These are phyloP conservation scores for Paradisaea rubra DNA, from an alignment of 2,113 vertebrate genomes.

Conservation along the genomic window DNA sequence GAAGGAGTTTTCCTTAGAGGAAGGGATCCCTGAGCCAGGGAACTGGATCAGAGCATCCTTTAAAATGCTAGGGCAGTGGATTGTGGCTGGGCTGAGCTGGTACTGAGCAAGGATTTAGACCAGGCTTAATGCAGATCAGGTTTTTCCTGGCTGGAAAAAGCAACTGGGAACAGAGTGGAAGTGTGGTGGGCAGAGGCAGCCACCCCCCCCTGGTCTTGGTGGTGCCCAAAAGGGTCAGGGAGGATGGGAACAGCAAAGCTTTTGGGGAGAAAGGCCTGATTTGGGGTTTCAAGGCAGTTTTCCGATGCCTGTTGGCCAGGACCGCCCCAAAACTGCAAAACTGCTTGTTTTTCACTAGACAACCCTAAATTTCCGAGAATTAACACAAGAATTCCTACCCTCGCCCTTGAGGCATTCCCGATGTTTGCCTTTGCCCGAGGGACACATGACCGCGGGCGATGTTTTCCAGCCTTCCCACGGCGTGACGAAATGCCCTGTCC, in stretches of 20 bases:
- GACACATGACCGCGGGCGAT: neutral
- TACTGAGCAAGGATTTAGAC: neutral
- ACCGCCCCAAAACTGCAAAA: neutral
- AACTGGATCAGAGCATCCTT: neutral
- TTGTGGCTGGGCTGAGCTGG: neutral
- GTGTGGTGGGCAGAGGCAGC: neutral
- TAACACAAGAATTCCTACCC: neutral
- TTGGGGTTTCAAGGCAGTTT: neutral
- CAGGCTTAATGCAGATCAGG: neutral
- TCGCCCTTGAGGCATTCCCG: neutral
- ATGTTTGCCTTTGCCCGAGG: neutral
- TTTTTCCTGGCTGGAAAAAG: neutral
- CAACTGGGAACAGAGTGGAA: neutral
- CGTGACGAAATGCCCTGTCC: neutral
- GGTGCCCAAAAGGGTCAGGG: neutral
- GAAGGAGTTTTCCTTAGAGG: neutral
- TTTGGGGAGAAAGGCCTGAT: neutral
- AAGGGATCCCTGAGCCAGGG: neutral
- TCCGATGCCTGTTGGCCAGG: accelerated
- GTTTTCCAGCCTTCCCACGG: conserved; percentile 14
- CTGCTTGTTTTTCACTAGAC: neutral
- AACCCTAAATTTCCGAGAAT: neutral
- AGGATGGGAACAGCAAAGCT: neutral
- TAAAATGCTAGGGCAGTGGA: neutral
- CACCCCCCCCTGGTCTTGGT: accelerated